A percentile compares a stretch with the other conserved stretches of the same genome.
phyloP scores from a whole-genome alignment of 2,888 invertebrate genomes.

The Ophion obscuratus region DNA sequence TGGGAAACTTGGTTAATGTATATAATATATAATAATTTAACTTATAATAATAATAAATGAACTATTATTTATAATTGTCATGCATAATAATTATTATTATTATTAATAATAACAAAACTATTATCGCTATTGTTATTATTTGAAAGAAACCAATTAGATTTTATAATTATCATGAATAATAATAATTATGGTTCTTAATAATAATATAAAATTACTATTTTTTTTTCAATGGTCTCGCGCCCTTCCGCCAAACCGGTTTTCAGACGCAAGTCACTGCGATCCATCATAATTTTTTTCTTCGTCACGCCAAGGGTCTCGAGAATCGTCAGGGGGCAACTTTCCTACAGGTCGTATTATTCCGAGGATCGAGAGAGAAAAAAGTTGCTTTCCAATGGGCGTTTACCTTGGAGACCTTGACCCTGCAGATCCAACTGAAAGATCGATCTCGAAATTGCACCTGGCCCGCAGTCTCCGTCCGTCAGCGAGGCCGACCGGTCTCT shows the following conservation, averaged over 20 bases:
- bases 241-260: conserved; percentile 64
- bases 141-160: no score
- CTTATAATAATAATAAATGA: no score
- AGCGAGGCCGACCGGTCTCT: conserved; percentile 1
- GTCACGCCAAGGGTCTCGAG: conserved; percentile 46
- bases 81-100: no score
- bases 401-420: conserved; percentile 53
- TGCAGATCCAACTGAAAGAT: conserved; percentile 55
- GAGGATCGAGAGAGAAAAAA: conserved; percentile 34
- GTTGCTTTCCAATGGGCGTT: conserved; percentile 41
- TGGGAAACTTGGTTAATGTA: no score
- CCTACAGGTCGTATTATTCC: neutral
- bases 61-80: no score
- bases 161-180: no score
- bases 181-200: no score
- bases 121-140: no score
- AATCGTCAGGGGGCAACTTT: conserved; percentile 46
- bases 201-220: neutral
- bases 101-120: no score
- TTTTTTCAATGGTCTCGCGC: conserved; percentile 23
- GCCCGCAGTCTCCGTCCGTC: conserved; percentile 11
- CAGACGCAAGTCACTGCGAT: conserved; percentile 48
- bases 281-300: conserved; percentile 36
- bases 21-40: no score
- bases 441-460: conserved; percentile 52